A percentile compares a stretch with the other conserved stretches of the same genome.
phyloP scores from a whole-genome alignment of 2,113 vertebrate species.

The Astatoreochromis straeleni region DNA sequence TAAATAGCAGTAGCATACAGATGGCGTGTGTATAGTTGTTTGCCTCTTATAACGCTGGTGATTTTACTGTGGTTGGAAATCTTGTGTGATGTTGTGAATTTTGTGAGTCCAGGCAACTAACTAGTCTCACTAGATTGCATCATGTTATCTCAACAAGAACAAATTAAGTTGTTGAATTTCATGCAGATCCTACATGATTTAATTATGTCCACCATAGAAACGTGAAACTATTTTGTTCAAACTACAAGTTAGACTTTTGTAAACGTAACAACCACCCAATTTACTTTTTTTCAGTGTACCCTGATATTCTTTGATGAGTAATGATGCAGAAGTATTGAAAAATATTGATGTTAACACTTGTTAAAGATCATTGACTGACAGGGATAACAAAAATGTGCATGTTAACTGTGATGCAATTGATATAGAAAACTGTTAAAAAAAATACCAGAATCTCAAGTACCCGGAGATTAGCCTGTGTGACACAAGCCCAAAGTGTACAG shows the following conservation, averaged over 20 bases:
- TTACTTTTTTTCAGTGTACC: neutral
- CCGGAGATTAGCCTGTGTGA: neutral
- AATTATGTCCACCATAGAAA: neutral
- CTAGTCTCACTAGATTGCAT: neutral
- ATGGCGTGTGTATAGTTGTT: neutral
- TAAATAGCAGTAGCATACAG: neutral
- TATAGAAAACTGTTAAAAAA: neutral
- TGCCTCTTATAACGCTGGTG: neutral
- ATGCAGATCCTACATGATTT: neutral
- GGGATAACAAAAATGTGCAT: accelerated
- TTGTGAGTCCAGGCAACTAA: neutral
- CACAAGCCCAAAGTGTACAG: neutral
- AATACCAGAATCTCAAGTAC: neutral
- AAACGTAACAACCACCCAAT: neutral
- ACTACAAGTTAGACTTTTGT: neutral
- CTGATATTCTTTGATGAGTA: neutral
- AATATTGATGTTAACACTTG: neutral
- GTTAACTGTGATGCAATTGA: accelerated
- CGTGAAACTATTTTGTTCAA: neutral
- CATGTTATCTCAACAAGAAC: neutral
- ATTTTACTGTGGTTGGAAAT: neutral
- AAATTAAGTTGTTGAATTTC: neutral
- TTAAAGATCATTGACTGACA: neutral
- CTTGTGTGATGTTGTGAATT: neutral
- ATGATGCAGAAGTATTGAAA: neutral